A percentile compares a stretch with the other conserved stretches of the same genome.
Evolutionary conservation across 2,797 vertebrate genomes (phyloP).

Genomic region (Nannoperca australis): DNA sequence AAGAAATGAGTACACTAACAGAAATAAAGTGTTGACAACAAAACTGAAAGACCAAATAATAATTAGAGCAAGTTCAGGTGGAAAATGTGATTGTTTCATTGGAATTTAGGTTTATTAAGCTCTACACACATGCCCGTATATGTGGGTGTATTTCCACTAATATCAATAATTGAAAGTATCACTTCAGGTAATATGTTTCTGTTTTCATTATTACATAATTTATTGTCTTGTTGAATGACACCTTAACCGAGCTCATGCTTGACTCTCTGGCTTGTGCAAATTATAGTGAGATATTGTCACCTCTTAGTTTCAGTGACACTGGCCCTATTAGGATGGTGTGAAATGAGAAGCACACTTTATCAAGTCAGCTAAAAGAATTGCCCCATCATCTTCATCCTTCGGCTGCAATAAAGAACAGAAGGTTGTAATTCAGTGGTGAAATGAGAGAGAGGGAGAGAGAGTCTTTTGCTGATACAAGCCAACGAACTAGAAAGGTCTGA

Average conservation of each 20-base stretch:
- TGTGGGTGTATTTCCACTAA: background rate
- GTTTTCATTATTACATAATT: constrained; percentile 51
- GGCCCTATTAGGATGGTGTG: constrained; percentile 66
- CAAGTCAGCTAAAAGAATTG: constrained; percentile 82
- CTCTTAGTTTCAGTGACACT: constrained; percentile 68
- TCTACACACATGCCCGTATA: background rate
- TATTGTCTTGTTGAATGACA: constrained; percentile 56
- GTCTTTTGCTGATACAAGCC: constrained; percentile 80
- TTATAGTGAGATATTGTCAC: constrained; percentile 70
- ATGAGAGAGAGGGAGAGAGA: constrained; percentile 62
- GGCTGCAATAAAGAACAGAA: constrained; percentile 80
- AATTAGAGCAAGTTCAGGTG: constrained; percentile 7
- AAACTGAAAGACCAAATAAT: constrained; percentile 16
- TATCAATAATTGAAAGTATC: constrained; percentile 37
- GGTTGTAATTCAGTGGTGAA: constrained; percentile 79
- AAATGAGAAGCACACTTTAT: constrained; percentile 75
- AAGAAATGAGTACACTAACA: background rate
- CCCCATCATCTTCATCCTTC: constrained; percentile 78
- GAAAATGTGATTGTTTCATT: constrained; percentile 60
- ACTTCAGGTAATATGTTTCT: constrained; percentile 34
- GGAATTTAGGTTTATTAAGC: constrained; percentile 42
- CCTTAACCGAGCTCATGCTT: constrained; percentile 44
- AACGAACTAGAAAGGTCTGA: constrained; percentile 73
- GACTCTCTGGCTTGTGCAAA: constrained; percentile 55
- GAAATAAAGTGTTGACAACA: constrained; percentile 8